Evolutionary conservation across 2,888 invertebrate species (phyloP).

Genomic region (Pyrrhia umbra): DNA sequence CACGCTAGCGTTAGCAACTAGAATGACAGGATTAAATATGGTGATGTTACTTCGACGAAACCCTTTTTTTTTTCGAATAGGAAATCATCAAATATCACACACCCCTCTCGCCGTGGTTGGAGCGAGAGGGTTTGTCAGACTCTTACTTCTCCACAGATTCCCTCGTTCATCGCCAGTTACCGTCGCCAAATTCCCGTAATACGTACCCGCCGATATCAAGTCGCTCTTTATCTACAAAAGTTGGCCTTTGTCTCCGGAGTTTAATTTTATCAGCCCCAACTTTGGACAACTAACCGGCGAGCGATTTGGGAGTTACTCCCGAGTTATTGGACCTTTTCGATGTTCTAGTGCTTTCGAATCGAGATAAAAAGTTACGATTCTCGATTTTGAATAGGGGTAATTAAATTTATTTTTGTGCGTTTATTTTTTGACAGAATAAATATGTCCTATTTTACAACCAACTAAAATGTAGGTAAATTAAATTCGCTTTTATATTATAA

Average conservation of each 20-base stretch:
- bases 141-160: constrained; percentile 31
- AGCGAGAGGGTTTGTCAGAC: too few relatives aligned
- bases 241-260: constrained; percentile 79
- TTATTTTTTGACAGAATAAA: constrained; percentile 16
- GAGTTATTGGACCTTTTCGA: constrained; percentile 63
- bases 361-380: constrained; percentile 58
- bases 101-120: too few relatives aligned
- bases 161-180: constrained; percentile 22
- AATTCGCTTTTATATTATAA: too few relatives aligned
- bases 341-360: constrained; percentile 55
- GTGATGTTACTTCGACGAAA: too few relatives aligned
- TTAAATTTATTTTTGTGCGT: constrained; percentile 26
- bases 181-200: constrained; percentile 58
- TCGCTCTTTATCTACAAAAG: constrained; percentile 78
- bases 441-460: too few relatives aligned
- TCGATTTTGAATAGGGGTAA: constrained; percentile 39
- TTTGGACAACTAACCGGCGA: constrained; percentile 63
- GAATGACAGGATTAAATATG: too few relatives aligned
- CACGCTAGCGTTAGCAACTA: too few relatives aligned
- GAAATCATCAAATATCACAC: too few relatives aligned
- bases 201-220: constrained; percentile 71
- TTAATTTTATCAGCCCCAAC: constrained; percentile 77
- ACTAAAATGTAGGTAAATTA: too few relatives aligned
- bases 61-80: too few relatives aligned
- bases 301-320: constrained; percentile 59